Conservation (phyloP, 2,797 vertebrate species). For the Setipinna tenuifilis region DNA sequence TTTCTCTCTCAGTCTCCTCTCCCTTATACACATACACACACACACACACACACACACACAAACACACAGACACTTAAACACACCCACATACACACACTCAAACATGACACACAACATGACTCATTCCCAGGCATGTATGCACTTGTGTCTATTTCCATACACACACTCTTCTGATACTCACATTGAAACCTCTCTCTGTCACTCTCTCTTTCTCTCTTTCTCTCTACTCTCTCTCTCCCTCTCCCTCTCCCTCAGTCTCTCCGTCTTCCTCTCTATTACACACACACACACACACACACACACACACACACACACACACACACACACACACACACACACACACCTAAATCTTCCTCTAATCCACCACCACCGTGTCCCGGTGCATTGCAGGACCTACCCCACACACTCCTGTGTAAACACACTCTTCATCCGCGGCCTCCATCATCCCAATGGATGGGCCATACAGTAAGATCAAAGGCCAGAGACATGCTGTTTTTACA, state of each 20-base stretch:
- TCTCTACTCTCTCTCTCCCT: neutral
- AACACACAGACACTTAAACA: neutral
- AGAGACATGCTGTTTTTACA: conserved; percentile 2
- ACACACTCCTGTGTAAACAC: conserved; percentile 9
- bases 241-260: neutral
- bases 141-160: no score
- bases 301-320: neutral
- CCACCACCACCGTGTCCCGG: neutral
- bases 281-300: no score
- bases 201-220: neutral
- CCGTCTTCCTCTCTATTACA: neutral
- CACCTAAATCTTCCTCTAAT: neutral
- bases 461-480: conserved; percentile 19
- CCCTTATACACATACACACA: neutral
- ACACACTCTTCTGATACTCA: no score
- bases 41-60: neutral
- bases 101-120: no score
- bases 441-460: neutral
- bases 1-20: neutral
- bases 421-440: neutral
- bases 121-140: no score
- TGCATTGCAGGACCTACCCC: neutral
- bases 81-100: neutral
- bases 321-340: conserved; percentile 5
- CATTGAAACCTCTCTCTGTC: neutral